Evolutionary conservation across 2,797 vertebrate genomes (phyloP).

Genomic region (Bufotes viridis): DNA sequence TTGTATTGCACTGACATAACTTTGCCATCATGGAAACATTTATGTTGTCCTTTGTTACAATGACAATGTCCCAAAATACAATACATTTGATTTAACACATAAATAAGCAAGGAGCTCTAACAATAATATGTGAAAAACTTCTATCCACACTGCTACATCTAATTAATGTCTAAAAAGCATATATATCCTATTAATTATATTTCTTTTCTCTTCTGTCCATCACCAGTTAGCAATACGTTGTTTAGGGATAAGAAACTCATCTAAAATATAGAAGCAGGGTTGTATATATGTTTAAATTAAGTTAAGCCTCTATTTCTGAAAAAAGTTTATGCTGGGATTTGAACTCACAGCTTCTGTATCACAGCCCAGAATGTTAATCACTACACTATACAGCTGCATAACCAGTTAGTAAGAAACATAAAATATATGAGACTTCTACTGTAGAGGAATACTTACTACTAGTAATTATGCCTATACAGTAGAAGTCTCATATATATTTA

Average conservation of each 20-base stretch:
- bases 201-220: slow-evolving; percentile 60
- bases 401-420: too few relatives aligned
- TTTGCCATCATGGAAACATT: not conserved
- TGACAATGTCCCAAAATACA: not conserved
- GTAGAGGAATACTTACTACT: too few relatives aligned
- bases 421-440: too few relatives aligned
- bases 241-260: slow-evolving; percentile 64
- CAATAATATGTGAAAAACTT: slow-evolving; percentile 61
- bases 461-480: too few relatives aligned
- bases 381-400: too few relatives aligned
- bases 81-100: slow-evolving; percentile 12
- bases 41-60: not conserved
- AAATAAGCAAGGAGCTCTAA: slow-evolving; percentile 55
- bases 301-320: too few relatives aligned
- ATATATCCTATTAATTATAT: slow-evolving; percentile 65
- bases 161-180: slow-evolving; percentile 70
- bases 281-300: too few relatives aligned
- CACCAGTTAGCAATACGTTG: slow-evolving; percentile 63
- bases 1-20: not conserved
- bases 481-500: too few relatives aligned
- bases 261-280: slow-evolving; percentile 65
- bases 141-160: slow-evolving; percentile 63
- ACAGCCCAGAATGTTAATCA: too few relatives aligned
- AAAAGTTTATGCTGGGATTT: too few relatives aligned
- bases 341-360: too few relatives aligned